phyloP scores from a whole-genome alignment of 2,797 vertebrate genomes.

The Crenuchus spilurus region DNA sequence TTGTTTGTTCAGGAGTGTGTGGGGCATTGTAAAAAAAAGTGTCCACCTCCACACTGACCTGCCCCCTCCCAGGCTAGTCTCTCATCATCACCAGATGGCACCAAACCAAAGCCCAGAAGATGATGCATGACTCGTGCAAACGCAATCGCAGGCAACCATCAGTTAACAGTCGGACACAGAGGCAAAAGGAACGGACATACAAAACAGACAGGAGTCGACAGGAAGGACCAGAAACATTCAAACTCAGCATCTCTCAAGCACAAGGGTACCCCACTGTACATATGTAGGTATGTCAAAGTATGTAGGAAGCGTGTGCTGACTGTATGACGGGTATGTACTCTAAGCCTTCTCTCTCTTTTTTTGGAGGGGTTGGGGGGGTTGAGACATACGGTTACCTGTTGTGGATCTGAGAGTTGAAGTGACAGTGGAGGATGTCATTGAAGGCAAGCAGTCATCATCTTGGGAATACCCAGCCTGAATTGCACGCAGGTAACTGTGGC shows the following conservation, averaged over 20 bases:
- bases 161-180: constrained; percentile 69
- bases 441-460: constrained; percentile 96
- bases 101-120: constrained; percentile 67
- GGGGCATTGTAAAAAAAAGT: constrained; percentile 17
- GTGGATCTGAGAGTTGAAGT: constrained; percentile 96
- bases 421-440: constrained; percentile 91
- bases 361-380: constrained; percentile 63
- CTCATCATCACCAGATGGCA: constrained; percentile 62
- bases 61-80: constrained; percentile 56
- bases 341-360: constrained; percentile 74
- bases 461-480: constrained; percentile 99
- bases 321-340: constrained; percentile 78
- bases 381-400: constrained; percentile 87
- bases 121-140: constrained; percentile 76
- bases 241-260: constrained; percentile 77
- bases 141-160: constrained; percentile 67
- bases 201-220: constrained; percentile 65
- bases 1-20: constrained; percentile 55
- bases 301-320: constrained; percentile 75
- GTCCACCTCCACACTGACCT: constrained; percentile 46
- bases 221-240: constrained; percentile 71
- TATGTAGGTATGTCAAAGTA: constrained; percentile 82
- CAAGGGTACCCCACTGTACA: constrained; percentile 86
- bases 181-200: constrained; percentile 53
- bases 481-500: constrained; percentile 99